Evolutionary conservation across 37 sponge, comb jelly and placozoan genomes (phyloP).

Genomic region (Theonella swinhoei): DNA sequence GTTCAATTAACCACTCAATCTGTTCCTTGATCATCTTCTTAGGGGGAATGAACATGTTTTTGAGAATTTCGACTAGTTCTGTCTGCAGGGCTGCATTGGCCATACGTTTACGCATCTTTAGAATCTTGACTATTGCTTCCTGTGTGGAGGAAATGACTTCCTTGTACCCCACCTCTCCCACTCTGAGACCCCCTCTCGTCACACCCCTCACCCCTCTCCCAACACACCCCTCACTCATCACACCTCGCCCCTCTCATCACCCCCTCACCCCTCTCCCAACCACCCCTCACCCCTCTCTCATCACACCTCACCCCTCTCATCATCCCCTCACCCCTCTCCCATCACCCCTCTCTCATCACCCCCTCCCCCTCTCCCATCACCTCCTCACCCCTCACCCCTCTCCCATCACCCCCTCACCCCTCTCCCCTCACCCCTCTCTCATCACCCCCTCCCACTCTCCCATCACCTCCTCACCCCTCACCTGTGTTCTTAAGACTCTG

Average conservation of each 20-base stretch:
- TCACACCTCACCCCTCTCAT: not conserved
- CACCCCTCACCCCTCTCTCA: too few relatives aligned
- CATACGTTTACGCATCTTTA: conserved; percentile 93
- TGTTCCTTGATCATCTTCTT: conserved; percentile 98
- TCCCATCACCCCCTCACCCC: conserved; percentile 20
- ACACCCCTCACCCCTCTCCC: too few relatives aligned
- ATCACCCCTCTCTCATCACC: conserved; percentile 27
- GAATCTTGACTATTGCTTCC: conserved; percentile 96
- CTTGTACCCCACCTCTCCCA: too few relatives aligned
- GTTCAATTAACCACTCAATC: conserved; percentile 95
- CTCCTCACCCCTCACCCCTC: conserved; percentile 61
- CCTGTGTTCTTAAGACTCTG: conserved; percentile 86
- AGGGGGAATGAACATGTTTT: conserved; percentile 96
- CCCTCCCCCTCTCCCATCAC: not conserved
- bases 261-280: conserved; percentile 41
- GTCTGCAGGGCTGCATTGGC: conserved; percentile 88
- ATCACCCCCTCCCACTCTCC: not conserved
- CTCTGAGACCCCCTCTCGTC: not conserved
- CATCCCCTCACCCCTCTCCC: conserved; percentile 42
- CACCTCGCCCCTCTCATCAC: not conserved
- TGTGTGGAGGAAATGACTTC: conserved; percentile 18
- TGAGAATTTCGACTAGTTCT: conserved; percentile 92
- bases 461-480: conserved; percentile 2
- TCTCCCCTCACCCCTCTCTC: conserved; percentile 45
- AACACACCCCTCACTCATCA: too few relatives aligned